These are phyloP conservation scores for Actias luna DNA, from an alignment of 2,888 invertebrate species.

Conservation along the genomic window DNA sequence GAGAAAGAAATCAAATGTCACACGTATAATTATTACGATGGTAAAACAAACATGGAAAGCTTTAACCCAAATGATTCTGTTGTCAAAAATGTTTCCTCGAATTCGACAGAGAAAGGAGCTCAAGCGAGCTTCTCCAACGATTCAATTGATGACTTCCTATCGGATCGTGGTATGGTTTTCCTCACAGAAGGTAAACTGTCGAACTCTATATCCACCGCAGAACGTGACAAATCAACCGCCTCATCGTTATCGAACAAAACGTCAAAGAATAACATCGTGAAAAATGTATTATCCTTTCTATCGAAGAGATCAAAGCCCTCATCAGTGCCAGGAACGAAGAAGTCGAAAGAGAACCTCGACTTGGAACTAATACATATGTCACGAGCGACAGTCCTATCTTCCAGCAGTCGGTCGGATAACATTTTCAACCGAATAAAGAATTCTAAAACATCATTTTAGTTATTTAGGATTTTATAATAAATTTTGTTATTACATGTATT, in stretches of 20 bases:
- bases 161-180: conserved; percentile 54
- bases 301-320: conserved; percentile 47
- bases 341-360: conserved; percentile 41
- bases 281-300: conserved; percentile 51
- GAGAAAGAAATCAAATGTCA: conserved; percentile 59
- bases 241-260: conserved; percentile 54
- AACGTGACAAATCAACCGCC: conserved; percentile 33
- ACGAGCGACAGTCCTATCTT: conserved; percentile 50
- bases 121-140: conserved; percentile 66
- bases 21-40: conserved; percentile 42
- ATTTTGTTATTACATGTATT: conserved; percentile 21
- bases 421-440: conserved; percentile 35
- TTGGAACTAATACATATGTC: conserved; percentile 66
- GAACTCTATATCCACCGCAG: conserved; percentile 52
- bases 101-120: conserved; percentile 55
- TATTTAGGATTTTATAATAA: conserved; percentile 31
- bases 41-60: conserved; percentile 16
- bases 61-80: neutral
- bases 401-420: conserved; percentile 50
- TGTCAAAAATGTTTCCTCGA: conserved; percentile 26
- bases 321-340: conserved; percentile 56
- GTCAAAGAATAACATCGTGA: conserved; percentile 60
- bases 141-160: conserved; percentile 64
- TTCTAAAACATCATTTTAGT: conserved; percentile 58
- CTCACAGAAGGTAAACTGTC: conserved; percentile 52